Conservation (phyloP, 2,888 invertebrate species). For the Allophyes oxyacanthae region DNA sequence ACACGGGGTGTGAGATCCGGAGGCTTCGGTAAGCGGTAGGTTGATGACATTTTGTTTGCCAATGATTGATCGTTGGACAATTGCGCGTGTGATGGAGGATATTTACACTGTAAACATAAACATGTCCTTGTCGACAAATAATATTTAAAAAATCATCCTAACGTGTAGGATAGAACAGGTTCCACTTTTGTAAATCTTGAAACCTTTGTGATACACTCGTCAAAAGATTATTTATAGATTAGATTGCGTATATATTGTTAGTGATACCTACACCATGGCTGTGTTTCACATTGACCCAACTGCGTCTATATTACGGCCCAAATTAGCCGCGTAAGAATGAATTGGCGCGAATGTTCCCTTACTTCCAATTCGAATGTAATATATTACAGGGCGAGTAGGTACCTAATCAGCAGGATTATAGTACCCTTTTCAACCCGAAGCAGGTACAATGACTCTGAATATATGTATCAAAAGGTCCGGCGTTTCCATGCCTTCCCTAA, state of each 20-base stretch:
- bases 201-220: too few species aligned
- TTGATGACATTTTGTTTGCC: conserved; percentile 63
- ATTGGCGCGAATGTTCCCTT: conserved; percentile 36
- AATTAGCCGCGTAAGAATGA: conserved; percentile 26
- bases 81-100: conserved; percentile 46
- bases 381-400: conserved; percentile 44
- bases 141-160: too few species aligned
- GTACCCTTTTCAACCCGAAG: conserved; percentile 58
- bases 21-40: conserved; percentile 3
- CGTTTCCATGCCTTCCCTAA: conserved; percentile 44
- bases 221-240: too few species aligned
- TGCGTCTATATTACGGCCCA: conserved; percentile 14
- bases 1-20: conserved; percentile 4
- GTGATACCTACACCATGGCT: conserved; percentile 18
- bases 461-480: conserved; percentile 54
- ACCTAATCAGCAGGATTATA: conserved; percentile 59
- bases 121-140: conserved; percentile 7
- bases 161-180: too few species aligned
- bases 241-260: conserved; percentile 18
- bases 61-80: conserved; percentile 62
- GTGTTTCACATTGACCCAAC: conserved; percentile 13
- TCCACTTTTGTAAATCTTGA: too few species aligned
- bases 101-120: conserved; percentile 12
- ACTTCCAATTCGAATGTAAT: conserved; percentile 44
- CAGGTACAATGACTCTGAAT: conserved; percentile 57